Evolutionary conservation across 2,888 invertebrate species (phyloP), one percentile per base, ranked within the genome.

Genomic region (Julus scandinavius): DNA sequence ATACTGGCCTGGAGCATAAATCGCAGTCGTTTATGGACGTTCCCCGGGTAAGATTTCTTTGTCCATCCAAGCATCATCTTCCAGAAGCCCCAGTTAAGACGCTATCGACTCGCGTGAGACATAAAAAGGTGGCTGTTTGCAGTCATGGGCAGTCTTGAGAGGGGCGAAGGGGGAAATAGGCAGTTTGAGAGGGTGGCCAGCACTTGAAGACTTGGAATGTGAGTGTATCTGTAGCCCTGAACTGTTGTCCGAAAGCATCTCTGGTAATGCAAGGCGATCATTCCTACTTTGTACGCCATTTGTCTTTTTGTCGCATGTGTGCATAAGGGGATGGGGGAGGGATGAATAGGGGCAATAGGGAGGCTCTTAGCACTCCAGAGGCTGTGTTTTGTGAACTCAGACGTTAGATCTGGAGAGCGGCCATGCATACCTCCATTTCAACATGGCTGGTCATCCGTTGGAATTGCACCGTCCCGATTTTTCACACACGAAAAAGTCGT

Each of bases 401-500:
- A 29, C 29, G 29, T 11, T 13, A 54, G 17, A 54, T 54, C 17
- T 20, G 4, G 29, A 72, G 72, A 9, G 72, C 72, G 72, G 9
- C 72, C 72, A 72, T 72, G 72, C 72, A 72, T 72, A 29, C 72
- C 11, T 29, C 72, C 38, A 13, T 80, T 80, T 80, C 80, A 29
- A 80, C 80, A 38, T 80, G 80, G 38, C 80, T 80, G 80, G 38
- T 38, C 80, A 80, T 80, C 80, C 80, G 80, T 80, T 38, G 29
- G 38, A 80, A 80, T 80, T 38, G 80, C 2, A n/a, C 20, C 15
- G 15, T 38, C 80, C 38, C 29, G 80, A 80, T 80, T 80, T 80
- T 80, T 80, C 80, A 80, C 80, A 13, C 80, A 13, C 80, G 80
- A 80, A 80, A 80, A 80, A 80, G 80, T 80, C 80, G 80, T 29